Evolutionary conservation across 2,113 vertebrate species (phyloP).

Genomic region (Salvelinus sp.): DNA sequence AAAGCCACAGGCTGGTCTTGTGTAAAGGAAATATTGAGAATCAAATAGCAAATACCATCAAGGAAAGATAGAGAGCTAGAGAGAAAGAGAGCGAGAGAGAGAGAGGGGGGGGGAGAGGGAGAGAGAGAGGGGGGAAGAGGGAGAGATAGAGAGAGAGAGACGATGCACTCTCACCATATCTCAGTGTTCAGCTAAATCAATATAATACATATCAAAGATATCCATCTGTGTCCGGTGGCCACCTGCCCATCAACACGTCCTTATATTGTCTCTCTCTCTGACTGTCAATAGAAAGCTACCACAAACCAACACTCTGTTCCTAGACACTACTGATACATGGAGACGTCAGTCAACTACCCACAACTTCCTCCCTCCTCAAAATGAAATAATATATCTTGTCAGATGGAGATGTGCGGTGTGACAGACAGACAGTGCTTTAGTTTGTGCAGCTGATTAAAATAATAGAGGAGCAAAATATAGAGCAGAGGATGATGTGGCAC

Average conservation of each 20-base stretch:
- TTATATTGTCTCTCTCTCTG: background rate
- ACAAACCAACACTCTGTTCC: constrained; percentile 31
- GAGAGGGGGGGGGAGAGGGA: no score
- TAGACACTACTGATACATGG: constrained; percentile 36
- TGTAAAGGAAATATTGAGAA: no score
- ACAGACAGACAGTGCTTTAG: background rate
- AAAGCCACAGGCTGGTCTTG: no score
- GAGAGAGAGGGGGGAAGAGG: no score
- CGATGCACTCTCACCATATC: no score
- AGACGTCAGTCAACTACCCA: constrained; percentile 36
- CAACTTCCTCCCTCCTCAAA: constrained; percentile 47
- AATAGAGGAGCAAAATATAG: background rate
- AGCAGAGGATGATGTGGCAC: background rate
- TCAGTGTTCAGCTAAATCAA: no score
- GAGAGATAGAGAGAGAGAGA: no score
- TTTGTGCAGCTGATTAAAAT: background rate
- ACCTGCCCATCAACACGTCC: constrained; percentile 19
- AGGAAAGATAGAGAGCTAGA: no score
- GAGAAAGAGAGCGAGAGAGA: no score
- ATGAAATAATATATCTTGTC: constrained; percentile 40
- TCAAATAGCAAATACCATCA: no score
- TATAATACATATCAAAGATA: constrained; percentile 23
- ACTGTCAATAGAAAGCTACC: constrained; percentile 53
- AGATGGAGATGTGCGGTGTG: constrained; percentile 43
- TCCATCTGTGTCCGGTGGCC: constrained; percentile 19